Base-by-base conservation (phyloP, 23 tunicate species). In the Halocynthia roretzi region DNA sequence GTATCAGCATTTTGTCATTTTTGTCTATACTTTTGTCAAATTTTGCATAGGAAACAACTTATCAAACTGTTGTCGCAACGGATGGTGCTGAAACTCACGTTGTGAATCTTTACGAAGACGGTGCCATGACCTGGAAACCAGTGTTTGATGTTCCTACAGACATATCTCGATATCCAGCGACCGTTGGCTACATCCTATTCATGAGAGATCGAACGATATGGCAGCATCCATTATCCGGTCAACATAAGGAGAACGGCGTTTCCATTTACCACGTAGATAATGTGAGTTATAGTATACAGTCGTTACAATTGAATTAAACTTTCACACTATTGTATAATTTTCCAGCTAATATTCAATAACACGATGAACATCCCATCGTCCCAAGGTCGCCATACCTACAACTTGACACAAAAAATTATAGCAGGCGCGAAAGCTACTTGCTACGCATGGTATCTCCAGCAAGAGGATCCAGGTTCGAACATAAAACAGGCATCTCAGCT, bases 41-140 rank as follows among this genome's bases (percentile, higher is more conserved):
- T 31, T 31, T 31, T 31, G 44, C 44, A 4, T 31, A 91, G 97
- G 80, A 71, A 12, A 76, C 82, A 71, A 91, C 97, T 12, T 91
- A 81, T 72, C 97, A 91, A 72, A 57, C 76, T 1, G 50, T 86
- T 0, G 56, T 91, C 7, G 82, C 79, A 69, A 91, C 97, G 9
- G 87, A 91, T 62, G 97, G 97, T 7, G 61, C 70, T 14, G 70
- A 75, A 55, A 85, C 87, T 21, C 77, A 56, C 77, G 78, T 91
- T 61, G 53, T 75, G 51, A 85, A 81, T 72, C 22, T 85, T 6
- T 91, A 91, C 83, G 91, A 85, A 58, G 87, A 85, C 61, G 77
- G 78, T 5, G 72, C 64, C 8, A 85, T 81, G 90, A 77, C 87
- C 61, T 91, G 97, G 97, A 61, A 80, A 67, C 97, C 97, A 6